Evolutionary conservation across 2,113 vertebrate genomes (phyloP).

Genomic region (Garra rufa): DNA sequence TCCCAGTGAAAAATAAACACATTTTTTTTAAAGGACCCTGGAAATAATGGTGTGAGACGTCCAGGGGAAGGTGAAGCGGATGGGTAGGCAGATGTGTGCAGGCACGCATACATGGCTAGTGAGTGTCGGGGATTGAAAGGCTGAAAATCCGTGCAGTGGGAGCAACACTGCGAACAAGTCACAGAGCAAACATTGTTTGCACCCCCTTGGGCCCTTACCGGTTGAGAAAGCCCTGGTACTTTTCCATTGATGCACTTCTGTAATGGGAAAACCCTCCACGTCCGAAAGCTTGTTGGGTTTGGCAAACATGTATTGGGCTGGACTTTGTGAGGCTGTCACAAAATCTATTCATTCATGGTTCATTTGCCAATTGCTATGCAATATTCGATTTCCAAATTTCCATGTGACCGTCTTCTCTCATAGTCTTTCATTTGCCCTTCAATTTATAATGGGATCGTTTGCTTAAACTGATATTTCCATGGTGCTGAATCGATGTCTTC

Average conservation of each 20-base stretch:
- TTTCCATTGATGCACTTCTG: constrained; percentile 51
- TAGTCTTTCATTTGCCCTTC: constrained; percentile 50
- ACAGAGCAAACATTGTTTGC: constrained; percentile 73
- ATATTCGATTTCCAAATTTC: constrained; percentile 38
- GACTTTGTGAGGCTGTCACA: constrained; percentile 29
- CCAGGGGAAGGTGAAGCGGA: constrained; percentile 11
- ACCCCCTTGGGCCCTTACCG: constrained; percentile 45
- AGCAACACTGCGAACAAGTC: constrained; percentile 61
- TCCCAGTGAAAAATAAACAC: constrained; percentile 54
- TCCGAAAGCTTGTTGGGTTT: constrained; percentile 27
- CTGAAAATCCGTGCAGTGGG: constrained; percentile 65
- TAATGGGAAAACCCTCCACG: constrained; percentile 20
- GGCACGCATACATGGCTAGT: constrained; percentile 53
- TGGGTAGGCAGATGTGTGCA: constrained; percentile 47
- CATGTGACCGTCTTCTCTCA: constrained; percentile 12
- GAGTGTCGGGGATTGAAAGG: constrained; percentile 58
- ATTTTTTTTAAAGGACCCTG: constrained; percentile 49
- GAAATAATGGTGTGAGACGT: constrained; percentile 29
- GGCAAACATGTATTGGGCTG: constrained; percentile 4
- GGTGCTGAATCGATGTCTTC: constrained; percentile 50
- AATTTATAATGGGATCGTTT: constrained; percentile 28
- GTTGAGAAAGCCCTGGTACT: constrained; percentile 39
- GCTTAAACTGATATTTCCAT: constrained; percentile 42
- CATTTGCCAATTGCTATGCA: constrained; percentile 19
- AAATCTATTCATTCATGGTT: constrained; percentile 44